These are phyloP conservation scores for Opisthocomus hoazin DNA, from an alignment of 2,113 vertebrate genomes.

Conservation along the genomic window DNA sequence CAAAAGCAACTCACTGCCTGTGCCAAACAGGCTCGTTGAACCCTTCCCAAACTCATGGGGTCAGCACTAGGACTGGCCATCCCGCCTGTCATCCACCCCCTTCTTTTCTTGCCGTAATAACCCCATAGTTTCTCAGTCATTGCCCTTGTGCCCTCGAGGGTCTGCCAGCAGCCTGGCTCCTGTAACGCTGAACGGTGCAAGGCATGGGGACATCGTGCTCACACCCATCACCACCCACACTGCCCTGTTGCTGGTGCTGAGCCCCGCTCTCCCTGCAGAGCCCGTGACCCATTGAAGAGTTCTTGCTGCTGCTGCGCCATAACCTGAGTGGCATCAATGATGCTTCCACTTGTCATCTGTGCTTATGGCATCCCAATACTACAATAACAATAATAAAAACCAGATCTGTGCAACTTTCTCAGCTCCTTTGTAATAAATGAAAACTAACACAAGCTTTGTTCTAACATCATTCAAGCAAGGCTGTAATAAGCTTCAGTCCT, in stretches of 20 bases:
- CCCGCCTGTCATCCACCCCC: background rate
- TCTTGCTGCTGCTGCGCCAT: fast-evolving
- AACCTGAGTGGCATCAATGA: fast-evolving
- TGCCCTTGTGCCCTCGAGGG: background rate
- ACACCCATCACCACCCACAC: background rate
- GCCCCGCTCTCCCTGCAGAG: fast-evolving
- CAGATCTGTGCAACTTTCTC: background rate
- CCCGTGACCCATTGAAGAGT: fast-evolving
- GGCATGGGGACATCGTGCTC: fast-evolving
- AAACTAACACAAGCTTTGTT: background rate
- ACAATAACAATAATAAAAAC: background rate
- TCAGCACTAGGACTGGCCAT: fast-evolving
- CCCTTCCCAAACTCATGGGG: background rate
- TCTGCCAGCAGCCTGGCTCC: background rate
- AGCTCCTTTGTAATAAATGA: background rate
- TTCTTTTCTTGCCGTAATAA: background rate
- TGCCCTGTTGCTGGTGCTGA: background rate
- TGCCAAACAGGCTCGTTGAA: background rate
- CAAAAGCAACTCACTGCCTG: background rate
- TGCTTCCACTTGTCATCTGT: background rate
- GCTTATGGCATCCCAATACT: background rate
- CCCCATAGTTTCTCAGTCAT: background rate
- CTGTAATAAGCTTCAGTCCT: background rate
- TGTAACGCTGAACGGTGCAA: fast-evolving
- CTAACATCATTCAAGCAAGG: background rate